phyloP scores from a whole-genome alignment of 1,140 invertebrate genomes.

The Achatina immaculata region DNA sequence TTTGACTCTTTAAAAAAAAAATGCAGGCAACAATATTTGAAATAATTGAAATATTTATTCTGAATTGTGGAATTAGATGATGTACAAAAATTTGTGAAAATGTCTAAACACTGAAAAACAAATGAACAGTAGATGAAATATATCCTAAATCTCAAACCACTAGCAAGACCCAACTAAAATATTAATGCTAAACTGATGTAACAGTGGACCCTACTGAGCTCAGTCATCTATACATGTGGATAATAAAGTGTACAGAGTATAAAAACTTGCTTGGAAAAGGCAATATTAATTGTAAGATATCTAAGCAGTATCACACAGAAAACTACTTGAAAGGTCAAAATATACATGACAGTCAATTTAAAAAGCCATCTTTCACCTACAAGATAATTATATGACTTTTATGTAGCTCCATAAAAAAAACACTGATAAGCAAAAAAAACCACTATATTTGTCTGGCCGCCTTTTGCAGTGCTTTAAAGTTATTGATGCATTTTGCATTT shows the following conservation, averaged over 20 bases:
- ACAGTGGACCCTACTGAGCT: not conserved
- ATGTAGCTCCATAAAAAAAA: too few relatives aligned
- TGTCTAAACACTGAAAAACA: conserved; percentile 1
- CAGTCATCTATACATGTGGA: not conserved
- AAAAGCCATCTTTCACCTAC: too few relatives aligned
- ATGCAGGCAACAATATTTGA: not conserved
- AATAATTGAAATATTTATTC: conserved; percentile 6
- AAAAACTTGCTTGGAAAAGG: not conserved
- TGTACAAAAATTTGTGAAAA: conserved; percentile 20
- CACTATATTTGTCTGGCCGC: too few relatives aligned
- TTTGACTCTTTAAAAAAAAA: too few relatives aligned
- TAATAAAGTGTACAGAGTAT: not conserved
- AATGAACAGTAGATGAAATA: conserved; percentile 6
- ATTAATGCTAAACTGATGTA: conserved; percentile 28
- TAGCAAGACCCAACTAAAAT: not conserved
- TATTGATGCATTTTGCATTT: too few relatives aligned
- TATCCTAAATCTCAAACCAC: not conserved
- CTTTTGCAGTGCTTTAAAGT: too few relatives aligned
- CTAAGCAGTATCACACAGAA: not conserved
- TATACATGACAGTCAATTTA: not conserved
- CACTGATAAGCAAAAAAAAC: too few relatives aligned
- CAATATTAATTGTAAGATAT: not conserved
- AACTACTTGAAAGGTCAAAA: not conserved
- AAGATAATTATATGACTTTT: too few relatives aligned
- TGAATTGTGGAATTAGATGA: conserved; percentile 10